Evolutionary conservation across 2,113 vertebrate genomes (phyloP).

Genomic region (Cinclus mexicanus): DNA sequence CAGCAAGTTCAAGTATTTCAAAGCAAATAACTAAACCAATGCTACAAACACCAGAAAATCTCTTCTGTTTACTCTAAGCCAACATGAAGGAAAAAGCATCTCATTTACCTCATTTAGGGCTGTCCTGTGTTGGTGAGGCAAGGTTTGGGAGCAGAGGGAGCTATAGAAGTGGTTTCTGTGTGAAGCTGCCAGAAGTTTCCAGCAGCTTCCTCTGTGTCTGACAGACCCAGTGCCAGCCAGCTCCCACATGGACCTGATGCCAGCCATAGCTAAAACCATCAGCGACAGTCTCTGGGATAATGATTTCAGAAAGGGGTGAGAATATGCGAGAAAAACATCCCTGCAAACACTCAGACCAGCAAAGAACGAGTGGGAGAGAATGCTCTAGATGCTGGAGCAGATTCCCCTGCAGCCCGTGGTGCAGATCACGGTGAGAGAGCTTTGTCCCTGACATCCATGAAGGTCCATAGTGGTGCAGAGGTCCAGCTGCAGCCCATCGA

Average conservation of each 20-base stretch:
- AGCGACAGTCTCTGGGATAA: neutral
- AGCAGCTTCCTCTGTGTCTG: neutral
- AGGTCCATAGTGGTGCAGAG: neutral
- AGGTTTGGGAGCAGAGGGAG: rapidly evolving
- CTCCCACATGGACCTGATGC: neutral
- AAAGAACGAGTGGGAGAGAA: neutral
- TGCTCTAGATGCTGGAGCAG: neutral
- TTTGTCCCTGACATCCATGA: neutral
- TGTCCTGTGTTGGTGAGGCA: neutral
- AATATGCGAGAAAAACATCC: neutral
- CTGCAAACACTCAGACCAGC: neutral
- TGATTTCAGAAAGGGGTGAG: neutral
- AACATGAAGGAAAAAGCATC: neutral
- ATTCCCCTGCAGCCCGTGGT: rapidly evolving
- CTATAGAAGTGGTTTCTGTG: neutral
- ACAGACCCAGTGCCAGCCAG: neutral
- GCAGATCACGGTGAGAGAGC: neutral
- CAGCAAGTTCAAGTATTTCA: neutral
- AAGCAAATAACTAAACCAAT: neutral
- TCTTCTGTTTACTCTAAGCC: neutral
- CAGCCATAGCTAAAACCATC: neutral
- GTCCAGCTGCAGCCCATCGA: neutral
- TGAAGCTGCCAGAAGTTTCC: neutral
- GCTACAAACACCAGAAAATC: neutral
- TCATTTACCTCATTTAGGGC: neutral